Evolutionary conservation across 2,113 vertebrate species (phyloP).

Genomic region (Myotis brandtii): DNA sequence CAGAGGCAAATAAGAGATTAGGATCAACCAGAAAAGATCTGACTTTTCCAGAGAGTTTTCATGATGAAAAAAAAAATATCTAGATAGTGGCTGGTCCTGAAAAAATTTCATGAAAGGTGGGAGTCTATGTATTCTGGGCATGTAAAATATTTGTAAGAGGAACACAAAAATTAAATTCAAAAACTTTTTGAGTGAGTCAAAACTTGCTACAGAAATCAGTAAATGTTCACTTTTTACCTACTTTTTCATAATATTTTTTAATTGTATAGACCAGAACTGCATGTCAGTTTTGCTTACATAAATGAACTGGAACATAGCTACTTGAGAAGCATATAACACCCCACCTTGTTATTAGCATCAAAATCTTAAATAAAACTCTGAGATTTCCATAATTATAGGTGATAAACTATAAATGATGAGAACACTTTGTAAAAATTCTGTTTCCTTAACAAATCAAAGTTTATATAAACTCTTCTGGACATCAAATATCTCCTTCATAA

Average conservation of each 20-base stretch:
- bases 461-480: constrained; percentile 30
- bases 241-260: neutral
- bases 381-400: constrained; percentile 19
- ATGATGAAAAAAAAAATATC: constrained; percentile 53
- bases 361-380: neutral
- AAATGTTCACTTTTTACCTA: constrained; percentile 11
- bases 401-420: neutral
- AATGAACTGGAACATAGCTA: neutral
- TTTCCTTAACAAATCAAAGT: constrained; percentile 35
- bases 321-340: neutral
- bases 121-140: neutral
- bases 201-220: constrained; percentile 28
- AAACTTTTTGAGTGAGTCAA: neutral
- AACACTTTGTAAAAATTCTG: neutral
- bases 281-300: constrained; percentile 8
- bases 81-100: neutral
- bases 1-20: constrained; percentile 70
- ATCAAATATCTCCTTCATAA: neutral
- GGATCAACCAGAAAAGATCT: constrained; percentile 61
- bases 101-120: constrained; percentile 24
- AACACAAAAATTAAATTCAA: constrained; percentile 12
- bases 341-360: neutral
- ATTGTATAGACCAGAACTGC: neutral
- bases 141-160: constrained; percentile 18
- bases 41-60: constrained; percentile 50